These are phyloP conservation scores for Priocnemis perturbator DNA, from an alignment of 2,888 invertebrate species.

Conservation along the genomic window DNA sequence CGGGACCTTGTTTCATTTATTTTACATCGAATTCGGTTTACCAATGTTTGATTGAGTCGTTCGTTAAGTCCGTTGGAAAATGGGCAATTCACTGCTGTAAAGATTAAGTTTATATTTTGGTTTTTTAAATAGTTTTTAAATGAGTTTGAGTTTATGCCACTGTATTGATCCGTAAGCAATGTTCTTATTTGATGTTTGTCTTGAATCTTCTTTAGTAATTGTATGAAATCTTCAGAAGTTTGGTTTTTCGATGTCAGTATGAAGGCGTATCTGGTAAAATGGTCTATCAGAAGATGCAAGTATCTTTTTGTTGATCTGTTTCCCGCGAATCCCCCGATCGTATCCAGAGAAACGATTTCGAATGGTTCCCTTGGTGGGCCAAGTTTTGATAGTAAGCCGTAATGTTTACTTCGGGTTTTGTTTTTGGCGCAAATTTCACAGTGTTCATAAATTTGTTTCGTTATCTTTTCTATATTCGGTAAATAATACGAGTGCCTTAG, in stretches of 20 bases:
- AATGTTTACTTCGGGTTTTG: conserved; percentile 40
- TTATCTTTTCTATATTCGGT: conserved; percentile 42
- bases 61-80: too few relatives aligned
- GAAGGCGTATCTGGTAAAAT: conserved; percentile 33
- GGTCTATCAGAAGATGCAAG: conserved; percentile 29
- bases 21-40: too few relatives aligned
- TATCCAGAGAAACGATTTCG: conserved; percentile 48
- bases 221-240: conserved; percentile 27
- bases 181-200: conserved; percentile 21
- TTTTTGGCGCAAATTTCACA: conserved; percentile 43
- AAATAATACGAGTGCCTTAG: conserved; percentile 29
- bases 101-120: conserved; percentile 25
- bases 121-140: too few relatives aligned
- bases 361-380: conserved; percentile 40
- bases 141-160: conserved; percentile 34
- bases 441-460: conserved; percentile 24
- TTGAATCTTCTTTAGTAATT: conserved; percentile 21
- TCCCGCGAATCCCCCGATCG: conserved; percentile 43
- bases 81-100: conserved; percentile 29
- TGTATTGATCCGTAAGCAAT: conserved; percentile 33
- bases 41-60: conserved; percentile 31
- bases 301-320: conserved; percentile 31
- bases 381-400: conserved; percentile 44
- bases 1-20: too few relatives aligned
- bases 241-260: conserved; percentile 36